Evolutionary conservation across 1,140 invertebrate genomes (phyloP), one percentile per base, ranked within the genome.

Genomic region (Chrysomallon squamiferum): DNA sequence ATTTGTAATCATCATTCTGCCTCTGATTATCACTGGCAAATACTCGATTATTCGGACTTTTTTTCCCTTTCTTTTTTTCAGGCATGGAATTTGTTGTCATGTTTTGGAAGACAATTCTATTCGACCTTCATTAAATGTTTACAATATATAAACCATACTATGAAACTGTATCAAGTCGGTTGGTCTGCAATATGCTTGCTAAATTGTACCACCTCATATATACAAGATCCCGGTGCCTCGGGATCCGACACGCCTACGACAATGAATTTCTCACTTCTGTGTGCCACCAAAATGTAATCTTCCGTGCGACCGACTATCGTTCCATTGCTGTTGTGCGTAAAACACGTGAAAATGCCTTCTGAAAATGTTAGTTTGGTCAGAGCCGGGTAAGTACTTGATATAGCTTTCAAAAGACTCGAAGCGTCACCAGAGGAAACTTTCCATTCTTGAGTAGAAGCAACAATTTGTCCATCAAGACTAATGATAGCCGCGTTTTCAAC

Each of bases 141-240:
- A n/a, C n/a, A n/a, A n/a, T n/a, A n/a, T n/a, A n/a, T n/a, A n/a
- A n/a, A n/a, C n/a, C n/a, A n/a, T n/a, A n/a, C n/a, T n/a, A n/a
- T n/a, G n/a, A n/a, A n/a, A n/a, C n/a, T n/a, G n/a, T 15, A 15
- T 59, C 35, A 62, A 11, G 32, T 15, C 15, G 30, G 29, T 32
- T 45, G 52, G 20, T 38, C 54, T 32, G 62, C 52, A 13, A 67
- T 54, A 41, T 62, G 45, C 41, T 68, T 68, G 18, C 56, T 27
- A 49, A 68, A 68, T 50, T 60, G 56, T 38, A 35, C 63, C 11
- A 68, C 60, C 22, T 68, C 61, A 29, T 68, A 68, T 27, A 68
- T 30, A 45, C 66, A 68, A 13, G 66, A 68, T 3, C 66, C 66
- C 3, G 54, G 45, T 7, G 61, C 43, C 32, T 59, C 45, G 13